phyloP scores from a whole-genome alignment of 2,888 invertebrate species.

The Sialis fuliginosa region DNA sequence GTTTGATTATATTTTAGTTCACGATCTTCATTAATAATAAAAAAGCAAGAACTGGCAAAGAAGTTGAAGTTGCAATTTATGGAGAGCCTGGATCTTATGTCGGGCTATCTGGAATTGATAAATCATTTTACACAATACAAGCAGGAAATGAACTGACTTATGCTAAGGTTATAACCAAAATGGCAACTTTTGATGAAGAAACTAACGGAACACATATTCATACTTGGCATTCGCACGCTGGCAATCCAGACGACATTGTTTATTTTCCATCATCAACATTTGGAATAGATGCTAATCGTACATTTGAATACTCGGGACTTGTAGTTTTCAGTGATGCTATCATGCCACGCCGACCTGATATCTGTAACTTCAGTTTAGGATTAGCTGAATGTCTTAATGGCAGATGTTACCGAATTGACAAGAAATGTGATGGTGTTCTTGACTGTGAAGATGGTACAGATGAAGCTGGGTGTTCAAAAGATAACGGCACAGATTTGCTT shows the following conservation, averaged over 20 bases:
- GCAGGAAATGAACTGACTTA: conserved; percentile 81
- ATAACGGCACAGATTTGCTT: conserved; percentile 47
- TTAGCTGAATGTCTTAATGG: conserved; percentile 66
- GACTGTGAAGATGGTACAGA: conserved; percentile 80
- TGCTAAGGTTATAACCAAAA: conserved; percentile 60
- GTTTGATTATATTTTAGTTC: conserved; percentile 32
- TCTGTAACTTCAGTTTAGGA: conserved; percentile 57
- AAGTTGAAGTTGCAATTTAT: conserved; percentile 82
- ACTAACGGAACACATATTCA: conserved; percentile 71
- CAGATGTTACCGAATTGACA: conserved; percentile 55
- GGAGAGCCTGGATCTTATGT: conserved; percentile 92
- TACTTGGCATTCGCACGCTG: conserved; percentile 69
- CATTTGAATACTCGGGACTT: conserved; percentile 78
- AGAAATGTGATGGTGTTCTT: conserved; percentile 57
- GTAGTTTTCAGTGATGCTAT: conserved; percentile 82
- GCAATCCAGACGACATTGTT: conserved; percentile 68
- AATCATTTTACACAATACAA: conserved; percentile 82
- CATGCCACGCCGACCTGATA: conserved; percentile 44
- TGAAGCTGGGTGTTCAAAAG: conserved; percentile 50
- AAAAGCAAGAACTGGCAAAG: conserved; percentile 83
- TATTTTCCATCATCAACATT: conserved; percentile 80
- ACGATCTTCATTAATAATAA: conserved; percentile 77
- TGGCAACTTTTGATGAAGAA: conserved; percentile 73
- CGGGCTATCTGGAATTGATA: conserved; percentile 77
- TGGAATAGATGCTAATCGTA: conserved; percentile 86